These are phyloP conservation scores for Littorina saxatilis DNA, from an alignment of 1,140 invertebrate species.

Conservation along the genomic window DNA sequence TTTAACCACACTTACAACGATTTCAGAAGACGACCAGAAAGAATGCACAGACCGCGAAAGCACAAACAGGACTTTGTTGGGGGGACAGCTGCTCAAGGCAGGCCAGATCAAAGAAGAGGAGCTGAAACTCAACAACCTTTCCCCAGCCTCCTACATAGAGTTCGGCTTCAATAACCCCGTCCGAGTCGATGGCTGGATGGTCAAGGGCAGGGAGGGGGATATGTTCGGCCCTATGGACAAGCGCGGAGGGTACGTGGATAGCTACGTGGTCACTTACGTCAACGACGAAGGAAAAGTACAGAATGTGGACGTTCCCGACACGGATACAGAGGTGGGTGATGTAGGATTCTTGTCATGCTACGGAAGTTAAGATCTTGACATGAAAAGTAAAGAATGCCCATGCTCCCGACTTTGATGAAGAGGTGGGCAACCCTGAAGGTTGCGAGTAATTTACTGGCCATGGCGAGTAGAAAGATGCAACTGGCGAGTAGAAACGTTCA, in stretches of 20 bases:
- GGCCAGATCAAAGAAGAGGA: background rate
- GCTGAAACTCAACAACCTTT: background rate
- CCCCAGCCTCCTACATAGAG: background rate
- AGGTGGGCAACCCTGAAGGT: no score
- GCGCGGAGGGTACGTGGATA: background rate
- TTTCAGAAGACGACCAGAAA: no score
- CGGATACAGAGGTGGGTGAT: background rate
- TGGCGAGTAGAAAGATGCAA: no score
- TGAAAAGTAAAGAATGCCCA: no score
- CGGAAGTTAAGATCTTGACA: no score
- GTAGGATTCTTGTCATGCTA: no score
- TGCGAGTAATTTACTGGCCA: no score
- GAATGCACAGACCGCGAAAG: background rate
- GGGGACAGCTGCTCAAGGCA: background rate
- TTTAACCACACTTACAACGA: background rate
- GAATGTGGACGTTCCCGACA: background rate
- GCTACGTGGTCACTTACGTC: constrained; percentile 20
- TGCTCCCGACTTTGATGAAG: no score
- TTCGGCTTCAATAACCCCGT: background rate
- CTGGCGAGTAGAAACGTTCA: no score
- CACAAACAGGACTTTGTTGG: background rate
- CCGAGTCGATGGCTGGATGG: background rate
- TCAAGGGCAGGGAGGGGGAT: background rate
- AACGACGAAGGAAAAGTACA: background rate
- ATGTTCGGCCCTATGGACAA: constrained; percentile 8